These are phyloP conservation scores for Leucophora obtusa DNA, from an alignment of 2,888 invertebrate species.

Conservation along the genomic window DNA sequence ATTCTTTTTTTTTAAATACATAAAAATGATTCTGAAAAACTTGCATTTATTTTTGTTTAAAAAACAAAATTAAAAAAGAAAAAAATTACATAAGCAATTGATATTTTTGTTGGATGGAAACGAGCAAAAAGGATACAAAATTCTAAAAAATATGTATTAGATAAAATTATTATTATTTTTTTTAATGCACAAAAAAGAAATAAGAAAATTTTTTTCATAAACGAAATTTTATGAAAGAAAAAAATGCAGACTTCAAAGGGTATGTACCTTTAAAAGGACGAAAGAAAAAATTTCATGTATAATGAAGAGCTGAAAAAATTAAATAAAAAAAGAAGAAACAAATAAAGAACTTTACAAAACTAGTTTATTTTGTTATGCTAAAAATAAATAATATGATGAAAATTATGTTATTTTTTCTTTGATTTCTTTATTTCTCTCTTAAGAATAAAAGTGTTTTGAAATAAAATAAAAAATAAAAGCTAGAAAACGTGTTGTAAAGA, in stretches of 20 bases:
- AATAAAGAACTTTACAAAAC: background rate
- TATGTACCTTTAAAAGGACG: slow-evolving; percentile 32
- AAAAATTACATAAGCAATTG: slow-evolving; percentile 62
- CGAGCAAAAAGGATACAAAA: slow-evolving; percentile 9
- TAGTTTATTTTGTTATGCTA: background rate
- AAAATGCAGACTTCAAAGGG: slow-evolving; percentile 58
- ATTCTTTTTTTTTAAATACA: slow-evolving; percentile 15
- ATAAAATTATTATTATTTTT: slow-evolving; percentile 14
- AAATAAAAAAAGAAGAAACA: too few relatives aligned
- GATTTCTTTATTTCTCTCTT: slow-evolving; percentile 28
- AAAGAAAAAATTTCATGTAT: background rate
- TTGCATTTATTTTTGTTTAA: slow-evolving; percentile 60
- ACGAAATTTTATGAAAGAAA: slow-evolving; percentile 28
- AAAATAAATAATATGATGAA: slow-evolving; percentile 23
- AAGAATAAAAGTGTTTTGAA: slow-evolving; percentile 37
- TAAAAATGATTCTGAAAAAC: slow-evolving; percentile 43
- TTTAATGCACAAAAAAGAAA: background rate
- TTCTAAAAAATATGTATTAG: slow-evolving; percentile 5
- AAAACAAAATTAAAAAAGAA: slow-evolving; percentile 32
- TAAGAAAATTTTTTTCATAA: slow-evolving; percentile 20
- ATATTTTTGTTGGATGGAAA: slow-evolving; percentile 19
- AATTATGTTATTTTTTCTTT: slow-evolving; percentile 33
- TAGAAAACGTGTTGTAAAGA: slow-evolving; percentile 40
- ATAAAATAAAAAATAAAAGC: slow-evolving; percentile 27
- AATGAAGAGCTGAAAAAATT: slow-evolving; percentile 9